Percentiles rank a stretch among this genome's conserved stretches.
Conservation (phyloP, 2,888 invertebrate species). For the Rotaria magnacalcarata region DNA sequence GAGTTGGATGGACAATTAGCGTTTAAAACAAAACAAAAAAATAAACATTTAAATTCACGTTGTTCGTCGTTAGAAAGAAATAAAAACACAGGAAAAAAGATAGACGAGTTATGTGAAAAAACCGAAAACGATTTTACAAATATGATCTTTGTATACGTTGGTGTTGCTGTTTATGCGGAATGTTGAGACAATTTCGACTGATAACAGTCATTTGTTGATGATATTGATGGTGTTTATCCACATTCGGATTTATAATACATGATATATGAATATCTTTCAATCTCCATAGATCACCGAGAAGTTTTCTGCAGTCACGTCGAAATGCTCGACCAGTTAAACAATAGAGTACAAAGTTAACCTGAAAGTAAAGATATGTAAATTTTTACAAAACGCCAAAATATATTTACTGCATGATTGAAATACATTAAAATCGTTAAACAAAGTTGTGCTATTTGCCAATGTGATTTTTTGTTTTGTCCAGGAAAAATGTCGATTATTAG, state of each 20-base stretch:
- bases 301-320: background rate
- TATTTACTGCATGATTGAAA: background rate
- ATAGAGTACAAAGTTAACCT: background rate
- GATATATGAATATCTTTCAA: background rate
- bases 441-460: background rate
- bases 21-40: background rate
- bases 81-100: background rate
- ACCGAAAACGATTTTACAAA: background rate
- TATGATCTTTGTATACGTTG: background rate
- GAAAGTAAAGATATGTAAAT: background rate
- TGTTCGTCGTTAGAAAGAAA: background rate
- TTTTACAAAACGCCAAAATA: background rate
- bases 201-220: background rate
- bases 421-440: background rate
- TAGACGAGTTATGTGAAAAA: background rate
- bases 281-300: background rate
- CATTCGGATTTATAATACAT: background rate
- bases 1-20: slow-evolving; percentile 16
- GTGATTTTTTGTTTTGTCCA: background rate
- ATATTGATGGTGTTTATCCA: background rate
- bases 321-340: slow-evolving; percentile 30
- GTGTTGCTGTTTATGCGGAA: background rate
- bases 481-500: background rate
- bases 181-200: background rate
- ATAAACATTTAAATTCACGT: background rate